phyloP scores from a whole-genome alignment of 2,888 invertebrate species.

The Lamellibrachia satsuma region DNA sequence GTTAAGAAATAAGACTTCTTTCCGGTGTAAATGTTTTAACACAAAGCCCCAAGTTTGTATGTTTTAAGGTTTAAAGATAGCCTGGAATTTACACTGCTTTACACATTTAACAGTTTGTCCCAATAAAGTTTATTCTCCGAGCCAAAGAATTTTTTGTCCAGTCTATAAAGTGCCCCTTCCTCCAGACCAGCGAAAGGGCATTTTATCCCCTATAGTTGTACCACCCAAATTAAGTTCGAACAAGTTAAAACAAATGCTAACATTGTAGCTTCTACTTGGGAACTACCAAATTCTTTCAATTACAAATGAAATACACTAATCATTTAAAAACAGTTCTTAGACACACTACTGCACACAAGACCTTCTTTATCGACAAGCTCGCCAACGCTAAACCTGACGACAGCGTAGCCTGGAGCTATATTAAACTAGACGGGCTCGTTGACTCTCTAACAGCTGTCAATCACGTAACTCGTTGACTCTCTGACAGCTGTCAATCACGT shows the following conservation, averaged over 20 bases:
- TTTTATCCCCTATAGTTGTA: neutral
- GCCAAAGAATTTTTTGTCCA: neutral
- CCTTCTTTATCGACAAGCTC: neutral
- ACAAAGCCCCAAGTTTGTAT: too few species aligned
- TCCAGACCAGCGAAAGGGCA: neutral
- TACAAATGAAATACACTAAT: neutral
- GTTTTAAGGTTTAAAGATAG: neutral
- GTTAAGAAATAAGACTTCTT: too few species aligned
- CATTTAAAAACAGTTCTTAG: neutral
- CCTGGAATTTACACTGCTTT: neutral
- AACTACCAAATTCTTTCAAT: neutral
- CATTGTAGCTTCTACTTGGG: neutral
- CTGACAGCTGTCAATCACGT: neutral
- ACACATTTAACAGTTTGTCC: neutral
- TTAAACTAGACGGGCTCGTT: neutral
- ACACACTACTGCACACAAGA: neutral
- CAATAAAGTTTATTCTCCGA: neutral
- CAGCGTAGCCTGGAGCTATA: neutral
- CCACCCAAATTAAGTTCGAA: neutral
- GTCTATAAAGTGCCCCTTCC: neutral
- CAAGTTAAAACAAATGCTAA: neutral
- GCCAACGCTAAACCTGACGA: neutral
- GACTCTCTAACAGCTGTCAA: neutral
- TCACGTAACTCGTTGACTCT: neutral
- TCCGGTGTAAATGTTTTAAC: too few species aligned